Conservation (phyloP, 2,113 vertebrate genomes). For the Spermophilus dauricus region DNA sequence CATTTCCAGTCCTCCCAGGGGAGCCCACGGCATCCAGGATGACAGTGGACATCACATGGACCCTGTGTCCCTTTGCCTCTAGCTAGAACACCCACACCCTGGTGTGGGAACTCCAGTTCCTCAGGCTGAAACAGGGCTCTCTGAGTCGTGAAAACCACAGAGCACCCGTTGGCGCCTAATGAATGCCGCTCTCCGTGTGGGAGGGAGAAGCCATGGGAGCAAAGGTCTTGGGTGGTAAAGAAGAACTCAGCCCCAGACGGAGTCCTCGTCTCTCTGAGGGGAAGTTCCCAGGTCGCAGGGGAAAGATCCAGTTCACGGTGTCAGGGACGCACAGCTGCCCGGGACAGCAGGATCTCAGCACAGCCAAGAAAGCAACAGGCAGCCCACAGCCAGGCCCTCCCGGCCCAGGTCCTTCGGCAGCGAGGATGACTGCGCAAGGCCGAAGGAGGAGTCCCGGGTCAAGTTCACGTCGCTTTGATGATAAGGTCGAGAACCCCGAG, state of each 20-base stretch:
- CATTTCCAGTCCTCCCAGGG: background rate
- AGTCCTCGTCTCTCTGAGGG: background rate
- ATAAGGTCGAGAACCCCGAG: background rate
- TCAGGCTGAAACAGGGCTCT: background rate
- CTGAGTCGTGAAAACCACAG: background rate
- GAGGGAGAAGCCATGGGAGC: background rate
- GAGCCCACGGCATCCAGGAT: background rate
- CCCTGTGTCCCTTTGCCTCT: background rate
- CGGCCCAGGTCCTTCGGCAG: background rate
- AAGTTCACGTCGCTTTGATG: background rate
- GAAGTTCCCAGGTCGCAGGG: background rate
- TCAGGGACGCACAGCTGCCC: background rate
- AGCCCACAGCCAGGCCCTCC: background rate
- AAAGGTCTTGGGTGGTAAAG: background rate
- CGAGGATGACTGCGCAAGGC: too few species aligned
- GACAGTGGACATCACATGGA: rapidly evolving
- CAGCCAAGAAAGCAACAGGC: background rate
- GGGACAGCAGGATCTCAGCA: background rate
- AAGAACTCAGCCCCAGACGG: background rate
- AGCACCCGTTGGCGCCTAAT: constrained; percentile 2
- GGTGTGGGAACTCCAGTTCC: background rate
- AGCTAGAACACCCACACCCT: background rate
- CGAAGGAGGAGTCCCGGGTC: background rate
- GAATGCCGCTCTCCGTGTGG: background rate
- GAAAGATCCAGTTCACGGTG: background rate